A percentile compares a stretch with the other conserved stretches of the same genome.
These are phyloP conservation scores for Macrophya alboannulata DNA, from an alignment of 2,888 invertebrate genomes.

Conservation along the genomic window DNA sequence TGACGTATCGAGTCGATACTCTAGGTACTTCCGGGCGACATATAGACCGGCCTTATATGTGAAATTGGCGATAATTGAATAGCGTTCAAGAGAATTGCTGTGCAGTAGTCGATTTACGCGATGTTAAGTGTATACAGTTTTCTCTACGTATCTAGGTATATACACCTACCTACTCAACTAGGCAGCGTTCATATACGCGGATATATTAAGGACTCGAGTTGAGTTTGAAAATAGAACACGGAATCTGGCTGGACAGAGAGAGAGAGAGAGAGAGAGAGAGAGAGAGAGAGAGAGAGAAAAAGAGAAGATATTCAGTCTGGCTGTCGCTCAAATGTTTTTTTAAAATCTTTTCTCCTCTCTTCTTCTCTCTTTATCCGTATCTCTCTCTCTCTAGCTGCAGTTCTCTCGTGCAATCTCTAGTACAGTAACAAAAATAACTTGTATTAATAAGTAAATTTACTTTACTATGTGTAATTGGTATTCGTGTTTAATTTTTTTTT, in stretches of 20 bases:
- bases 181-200: slow-evolving; percentile 35
- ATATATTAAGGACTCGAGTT: slow-evolving; percentile 50
- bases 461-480: background rate
- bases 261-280: slow-evolving; percentile 52
- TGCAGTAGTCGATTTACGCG: background rate
- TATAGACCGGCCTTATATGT: background rate
- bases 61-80: slow-evolving; percentile 32
- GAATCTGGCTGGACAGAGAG: slow-evolving; percentile 52
- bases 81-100: slow-evolving; percentile 7
- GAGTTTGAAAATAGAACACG: slow-evolving; percentile 45
- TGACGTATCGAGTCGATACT: background rate
- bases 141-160: slow-evolving; percentile 8
- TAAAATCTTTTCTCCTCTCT: background rate
- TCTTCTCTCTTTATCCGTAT: background rate
- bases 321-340: slow-evolving; percentile 43
- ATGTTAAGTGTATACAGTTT: background rate
- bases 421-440: background rate
- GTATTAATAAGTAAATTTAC: background rate
- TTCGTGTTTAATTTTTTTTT: background rate
- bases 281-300: slow-evolving; percentile 46
- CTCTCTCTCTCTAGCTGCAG: background rate
- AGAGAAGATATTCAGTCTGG: slow-evolving; percentile 33
- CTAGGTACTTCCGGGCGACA: background rate
- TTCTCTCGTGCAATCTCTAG: background rate
- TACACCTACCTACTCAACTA: background rate